Evolutionary conservation across 2,888 invertebrate species (phyloP), one percentile per base, ranked within the genome.

Genomic region (Spialia ferax): DNA sequence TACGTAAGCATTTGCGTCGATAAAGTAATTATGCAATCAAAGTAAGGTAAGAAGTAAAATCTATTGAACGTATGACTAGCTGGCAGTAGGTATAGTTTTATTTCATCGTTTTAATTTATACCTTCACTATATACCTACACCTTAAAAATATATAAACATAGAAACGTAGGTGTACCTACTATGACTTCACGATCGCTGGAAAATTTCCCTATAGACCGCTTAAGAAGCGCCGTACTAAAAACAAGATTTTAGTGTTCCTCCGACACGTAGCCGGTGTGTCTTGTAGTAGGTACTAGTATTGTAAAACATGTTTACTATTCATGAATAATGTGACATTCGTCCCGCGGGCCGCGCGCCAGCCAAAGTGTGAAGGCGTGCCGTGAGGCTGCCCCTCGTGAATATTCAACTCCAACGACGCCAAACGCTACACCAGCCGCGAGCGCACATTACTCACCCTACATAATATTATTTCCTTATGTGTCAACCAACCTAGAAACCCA

Each of bases 321-420:
- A 87, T 89, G 87, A 88, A 89, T 87, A 87, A 88, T 87, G 86
- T 85, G 85, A 79, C 82, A 80, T 77, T 77, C 74, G 77, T 79
- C 79, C 78, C 78, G 71, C 69, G 71, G 74, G 75, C 70, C 72
- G 68, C 73, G 74, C 71, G 72, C 74, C 59, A 59, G 38, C 26
- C 52, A 52, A 52, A 52, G 78, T 77, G 77, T 75, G 72, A 72
- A 73, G 74, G 63, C 61, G 45, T 55, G 48, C 42, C 42, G 10
- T 42, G 54, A 55, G 67, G 48, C 68, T 55, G 59, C 63, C 62
- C 11, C 82, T 87, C 86, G 87, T 89, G 88, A 88, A 89, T 89
- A 89, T 89, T 88, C 88, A 88, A 86, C 85, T 84, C 84, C 85
- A 77, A 81, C 83, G 80, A 75, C 83, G 80, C 76, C 77, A 5